phyloP scores from a whole-genome alignment of 2,888 invertebrate species.

The Diaphora mendica region DNA sequence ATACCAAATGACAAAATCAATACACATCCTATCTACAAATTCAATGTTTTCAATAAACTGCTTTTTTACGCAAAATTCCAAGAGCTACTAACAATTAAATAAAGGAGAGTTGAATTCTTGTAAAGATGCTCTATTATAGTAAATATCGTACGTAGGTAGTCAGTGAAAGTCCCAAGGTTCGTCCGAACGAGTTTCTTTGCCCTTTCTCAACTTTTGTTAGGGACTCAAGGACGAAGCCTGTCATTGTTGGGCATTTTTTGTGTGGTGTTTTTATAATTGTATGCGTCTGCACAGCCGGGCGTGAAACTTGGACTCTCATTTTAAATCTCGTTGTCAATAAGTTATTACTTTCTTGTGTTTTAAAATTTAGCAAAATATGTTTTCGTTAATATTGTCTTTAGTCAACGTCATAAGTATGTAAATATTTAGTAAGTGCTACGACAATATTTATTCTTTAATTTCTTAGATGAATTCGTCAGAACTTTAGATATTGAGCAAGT shows the following conservation, averaged over 20 bases:
- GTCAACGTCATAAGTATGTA: slow-evolving; percentile 57
- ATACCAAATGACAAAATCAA: slow-evolving; percentile 74
- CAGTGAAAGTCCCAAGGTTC: slow-evolving; percentile 85
- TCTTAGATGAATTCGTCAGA: slow-evolving; percentile 50
- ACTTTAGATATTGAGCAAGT: slow-evolving; percentile 29
- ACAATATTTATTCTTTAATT: slow-evolving; percentile 42
- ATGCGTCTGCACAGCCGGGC: slow-evolving; percentile 80
- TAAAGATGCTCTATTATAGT: slow-evolving; percentile 15
- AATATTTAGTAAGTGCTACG: slow-evolving; percentile 57
- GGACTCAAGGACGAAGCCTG: slow-evolving; percentile 81
- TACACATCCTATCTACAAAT: slow-evolving; percentile 63
- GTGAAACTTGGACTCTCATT: slow-evolving; percentile 71
- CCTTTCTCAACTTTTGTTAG: slow-evolving; percentile 85
- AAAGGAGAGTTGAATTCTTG: slow-evolving; percentile 4
- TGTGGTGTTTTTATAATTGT: slow-evolving; percentile 78
- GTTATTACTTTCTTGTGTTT: slow-evolving; percentile 56
- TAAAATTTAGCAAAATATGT: slow-evolving; percentile 42
- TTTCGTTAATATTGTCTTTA: slow-evolving; percentile 47
- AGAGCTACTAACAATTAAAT: not conserved
- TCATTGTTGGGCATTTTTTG: slow-evolving; percentile 79
- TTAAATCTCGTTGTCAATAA: slow-evolving; percentile 65
- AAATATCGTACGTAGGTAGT: slow-evolving; percentile 71
- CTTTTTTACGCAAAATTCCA: not conserved
- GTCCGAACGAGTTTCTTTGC: slow-evolving; percentile 83
- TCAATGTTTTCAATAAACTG: slow-evolving; percentile 23